Base-by-base conservation (phyloP, 2,113 vertebrate genomes). In the Myanophis thanlyinensis region DNA sequence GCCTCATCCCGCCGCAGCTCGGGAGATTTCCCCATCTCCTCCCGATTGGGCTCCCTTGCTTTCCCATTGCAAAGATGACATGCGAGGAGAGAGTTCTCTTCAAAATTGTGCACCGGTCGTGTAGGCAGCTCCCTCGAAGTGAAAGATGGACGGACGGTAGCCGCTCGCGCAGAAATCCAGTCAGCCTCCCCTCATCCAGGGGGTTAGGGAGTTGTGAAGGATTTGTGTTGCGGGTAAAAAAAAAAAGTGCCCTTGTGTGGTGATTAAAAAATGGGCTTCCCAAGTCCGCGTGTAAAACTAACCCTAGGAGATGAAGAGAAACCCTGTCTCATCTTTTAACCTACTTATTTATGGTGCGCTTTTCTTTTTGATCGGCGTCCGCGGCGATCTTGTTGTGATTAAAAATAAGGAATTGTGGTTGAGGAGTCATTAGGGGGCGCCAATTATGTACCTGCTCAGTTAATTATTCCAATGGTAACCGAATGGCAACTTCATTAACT, bases 361-460 rank as follows among this genome's bases (percentile, higher is more conserved):
- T 93, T 92, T 59, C 93, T 3, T 46, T 92, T 80, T 89, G 54
- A 87, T 94, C 93, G 23, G 91, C 8, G 88, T 91, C 94, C 89
- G 51, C 3, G 94, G 49, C 11, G 94, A 30, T 93, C 86, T 73
- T 92, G 94, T 91, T 86, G 62, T 93, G 94, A 92, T 92, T 0
- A 1, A 88, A 89, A 88, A 48, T 2, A 40, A 93, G 85, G 88
- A 8, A 27, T 12, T 85, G 59, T 12, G 49, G 0, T 46, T 51
- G 13, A 5, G 56, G 7, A 0, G 87, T 84, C 97, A 91, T 96
- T 96, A 97, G 96, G 94, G 96, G 97, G 96, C 94, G 95, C 93
- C 93, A 93, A 59, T 11, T 90, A 12, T 3, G 94, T 93, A 95
- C 95, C 94, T 96, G 89, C 35, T 92, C 52, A 46, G 52, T n/a